Evolutionary conservation across 30 jellyfish, hydroid and myxozoan genomes (phyloP), one percentile per base, ranked within the genome.

Genomic region (Cassiopea xamachana): DNA sequence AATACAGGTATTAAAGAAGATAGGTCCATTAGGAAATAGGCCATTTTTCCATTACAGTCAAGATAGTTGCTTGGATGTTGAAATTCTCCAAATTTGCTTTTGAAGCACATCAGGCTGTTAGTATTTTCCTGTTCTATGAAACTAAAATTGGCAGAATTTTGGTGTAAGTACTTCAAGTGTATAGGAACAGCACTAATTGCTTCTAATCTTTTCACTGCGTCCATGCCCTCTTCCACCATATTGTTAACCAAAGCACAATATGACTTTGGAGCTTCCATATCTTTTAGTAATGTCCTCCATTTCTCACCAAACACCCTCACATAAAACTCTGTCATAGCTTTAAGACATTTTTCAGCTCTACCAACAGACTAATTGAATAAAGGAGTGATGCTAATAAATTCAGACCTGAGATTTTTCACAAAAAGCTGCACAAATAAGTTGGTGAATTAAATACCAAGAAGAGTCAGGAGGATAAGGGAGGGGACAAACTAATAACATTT

Each of bases 1-100:
- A 92, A n/a, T 27, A 92, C 98, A 8, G 98, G 95, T n/a, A 92
- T 47, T 72, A 92, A 64, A 0, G 98, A 92, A 8, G 94, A 60
- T 60, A 92, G 74, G 72, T 92, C 98, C 90, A 92, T 79, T 14
- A 92, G 85, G 69, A 85, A 92, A 79, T 91, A 91, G 1, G 86
- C 18, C 82, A 91, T 39, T 49, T 79, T 91, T 8, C 82, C 69
- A 69, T 67, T 67, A 14, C 7, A n/a, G 7, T 68, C 90, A 43
- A 17, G 15, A 46, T 17, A 1, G 46, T 43, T 47, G 1, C 71
- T 69, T 39, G 90, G 90, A 8, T 55, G 82, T 2, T 67, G 50
- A 27, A 82, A 82, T 48, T 39, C 46, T 69, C 73, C 45, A 9
- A 1, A 14, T 1, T 78, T 50, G 39, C 1, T 48, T 78, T 78